phyloP scores from a whole-genome alignment of 2,113 vertebrate genomes.

The Perca fluviatilis region DNA sequence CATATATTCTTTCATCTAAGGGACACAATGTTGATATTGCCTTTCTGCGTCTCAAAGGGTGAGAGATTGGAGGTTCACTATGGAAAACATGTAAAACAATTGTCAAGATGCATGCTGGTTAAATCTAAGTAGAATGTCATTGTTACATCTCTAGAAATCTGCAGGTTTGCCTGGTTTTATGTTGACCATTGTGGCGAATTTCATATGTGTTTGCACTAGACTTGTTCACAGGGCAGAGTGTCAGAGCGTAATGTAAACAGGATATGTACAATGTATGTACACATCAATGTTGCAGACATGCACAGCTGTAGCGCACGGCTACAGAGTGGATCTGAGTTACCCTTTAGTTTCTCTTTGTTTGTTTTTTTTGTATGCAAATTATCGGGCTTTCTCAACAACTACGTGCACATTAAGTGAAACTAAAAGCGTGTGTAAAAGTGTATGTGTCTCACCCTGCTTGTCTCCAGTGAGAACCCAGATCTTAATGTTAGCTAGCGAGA shows the following conservation, averaged over 20 bases:
- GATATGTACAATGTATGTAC: not conserved
- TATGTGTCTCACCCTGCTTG: conserved; percentile 89
- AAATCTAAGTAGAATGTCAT: not conserved
- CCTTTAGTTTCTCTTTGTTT: not conserved
- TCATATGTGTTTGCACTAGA: no score
- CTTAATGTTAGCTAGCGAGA: conserved; percentile 95
- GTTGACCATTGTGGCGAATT: not conserved
- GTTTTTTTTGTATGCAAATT: not conserved
- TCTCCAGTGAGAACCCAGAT: conserved; percentile 97
- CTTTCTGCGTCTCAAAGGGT: not conserved
- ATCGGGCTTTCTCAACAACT: not conserved
- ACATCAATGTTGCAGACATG: not conserved
- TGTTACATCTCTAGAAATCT: not conserved
- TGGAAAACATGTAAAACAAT: not conserved
- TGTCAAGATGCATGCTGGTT: not conserved
- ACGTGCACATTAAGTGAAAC: not conserved
- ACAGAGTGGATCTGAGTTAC: not conserved
- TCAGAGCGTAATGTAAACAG: no score
- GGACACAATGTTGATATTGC: not conserved
- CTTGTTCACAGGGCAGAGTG: no score
- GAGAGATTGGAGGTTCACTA: not conserved
- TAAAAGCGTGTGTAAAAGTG: not conserved
- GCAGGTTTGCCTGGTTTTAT: not conserved
- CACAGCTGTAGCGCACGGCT: not conserved
- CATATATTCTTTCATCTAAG: no score